Percentiles rank a stretch among this genome's conserved stretches.
Evolutionary conservation across 2,888 invertebrate species (phyloP).

Genomic region (Octonoba sinensis): DNA sequence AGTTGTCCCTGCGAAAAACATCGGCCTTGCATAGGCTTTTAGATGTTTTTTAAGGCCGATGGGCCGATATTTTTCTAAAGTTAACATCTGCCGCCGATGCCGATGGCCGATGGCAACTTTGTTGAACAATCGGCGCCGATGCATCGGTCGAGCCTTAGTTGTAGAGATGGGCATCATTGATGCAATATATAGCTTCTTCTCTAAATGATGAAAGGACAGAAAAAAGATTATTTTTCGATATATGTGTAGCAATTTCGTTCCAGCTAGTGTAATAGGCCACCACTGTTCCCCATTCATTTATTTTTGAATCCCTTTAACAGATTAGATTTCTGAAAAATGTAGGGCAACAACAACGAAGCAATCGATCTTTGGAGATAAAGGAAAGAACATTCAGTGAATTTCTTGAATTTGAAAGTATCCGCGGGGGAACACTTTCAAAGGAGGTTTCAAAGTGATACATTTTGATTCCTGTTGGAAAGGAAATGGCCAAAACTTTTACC

Average conservation of each 20-base stretch:
- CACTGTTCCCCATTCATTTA: constrained; percentile 47
- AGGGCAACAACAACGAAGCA: constrained; percentile 32
- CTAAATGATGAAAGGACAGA: too few species aligned
- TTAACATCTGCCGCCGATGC: too few species aligned
- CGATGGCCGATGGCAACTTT: too few species aligned
- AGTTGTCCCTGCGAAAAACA: too few species aligned
- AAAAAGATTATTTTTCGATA: constrained; percentile 18
- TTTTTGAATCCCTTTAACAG: constrained; percentile 39
- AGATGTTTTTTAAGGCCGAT: too few species aligned
- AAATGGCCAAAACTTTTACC: constrained; percentile 19
- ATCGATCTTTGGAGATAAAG: constrained; percentile 37
- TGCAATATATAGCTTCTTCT: too few species aligned
- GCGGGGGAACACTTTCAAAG: constrained; percentile 32
- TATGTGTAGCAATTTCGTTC: constrained; percentile 34
- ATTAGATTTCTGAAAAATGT: constrained; percentile 54
- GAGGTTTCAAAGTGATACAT: constrained; percentile 24
- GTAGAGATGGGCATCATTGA: too few species aligned
- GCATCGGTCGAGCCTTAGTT: too few species aligned
- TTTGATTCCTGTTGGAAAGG: constrained; percentile 33
- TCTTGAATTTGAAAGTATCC: constrained; percentile 50
- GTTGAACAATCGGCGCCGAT: too few species aligned
- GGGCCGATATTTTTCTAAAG: too few species aligned
- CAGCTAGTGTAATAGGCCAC: constrained; percentile 27
- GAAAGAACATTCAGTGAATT: constrained; percentile 42
- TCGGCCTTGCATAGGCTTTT: too few species aligned